Conservation (phyloP, 2,113 vertebrate genomes). For the Argyrosomus japonicus region DNA sequence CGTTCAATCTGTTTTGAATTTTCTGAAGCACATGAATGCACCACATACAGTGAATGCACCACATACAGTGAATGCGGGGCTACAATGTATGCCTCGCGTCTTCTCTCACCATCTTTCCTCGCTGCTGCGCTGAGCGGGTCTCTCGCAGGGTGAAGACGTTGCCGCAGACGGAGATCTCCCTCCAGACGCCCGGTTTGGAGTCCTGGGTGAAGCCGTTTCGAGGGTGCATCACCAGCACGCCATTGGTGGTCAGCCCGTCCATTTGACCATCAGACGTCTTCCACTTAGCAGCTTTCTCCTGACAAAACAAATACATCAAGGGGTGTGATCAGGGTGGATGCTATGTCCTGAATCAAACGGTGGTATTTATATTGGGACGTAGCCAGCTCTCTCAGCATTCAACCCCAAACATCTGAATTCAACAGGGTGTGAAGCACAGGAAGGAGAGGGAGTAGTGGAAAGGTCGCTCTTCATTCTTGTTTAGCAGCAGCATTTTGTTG, state of each 20-base stretch:
- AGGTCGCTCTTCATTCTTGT: background rate
- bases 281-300: slow-evolving; percentile 99
- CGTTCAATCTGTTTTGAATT: background rate
- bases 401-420: background rate
- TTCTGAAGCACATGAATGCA: background rate
- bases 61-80: no score
- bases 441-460: background rate
- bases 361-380: background rate
- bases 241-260: slow-evolving; percentile 98
- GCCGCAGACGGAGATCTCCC: slow-evolving; percentile 98
- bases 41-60: background rate
- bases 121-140: slow-evolving; percentile 96
- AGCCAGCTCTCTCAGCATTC: background rate
- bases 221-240: slow-evolving; percentile 98
- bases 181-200: slow-evolving; percentile 97
- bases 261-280: slow-evolving; percentile 95
- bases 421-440: background rate
- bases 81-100: accelerated
- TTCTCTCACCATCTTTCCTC: slow-evolving; percentile 93
- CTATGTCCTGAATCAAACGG: background rate
- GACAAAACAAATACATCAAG: background rate
- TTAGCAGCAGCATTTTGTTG: background rate
- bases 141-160: slow-evolving; percentile 97
- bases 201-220: slow-evolving; percentile 96
- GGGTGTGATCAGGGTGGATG: background rate